These are phyloP conservation scores for Helicoverpa zea DNA, from an alignment of 1,140 invertebrate genomes.

Conservation along the genomic window DNA sequence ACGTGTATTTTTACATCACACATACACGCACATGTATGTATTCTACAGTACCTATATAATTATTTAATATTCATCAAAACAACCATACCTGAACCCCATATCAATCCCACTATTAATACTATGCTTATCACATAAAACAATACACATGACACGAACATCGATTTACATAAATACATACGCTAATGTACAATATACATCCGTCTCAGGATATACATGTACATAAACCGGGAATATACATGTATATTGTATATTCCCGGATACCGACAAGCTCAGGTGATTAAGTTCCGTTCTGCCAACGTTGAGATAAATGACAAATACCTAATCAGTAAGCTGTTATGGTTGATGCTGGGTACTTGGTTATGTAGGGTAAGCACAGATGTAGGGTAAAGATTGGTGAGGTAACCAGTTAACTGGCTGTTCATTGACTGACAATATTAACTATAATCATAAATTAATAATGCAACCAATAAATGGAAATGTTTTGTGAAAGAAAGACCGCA, in stretches of 20 bases:
- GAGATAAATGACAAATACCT: slow-evolving; percentile 38
- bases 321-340: slow-evolving; percentile 8
- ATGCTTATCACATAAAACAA: background rate
- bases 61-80: no score
- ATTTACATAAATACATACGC: slow-evolving; percentile 28
- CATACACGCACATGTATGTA: no score
- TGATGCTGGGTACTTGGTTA: background rate
- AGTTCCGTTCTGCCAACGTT: slow-evolving; percentile 32
- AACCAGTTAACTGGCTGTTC: background rate
- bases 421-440: no score
- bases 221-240: background rate
- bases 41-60: no score
- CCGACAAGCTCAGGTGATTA: slow-evolving; percentile 42
- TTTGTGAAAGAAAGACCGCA: no score
- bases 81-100: background rate
- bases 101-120: background rate
- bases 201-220: background rate
- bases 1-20: no score
- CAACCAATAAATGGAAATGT: no score
- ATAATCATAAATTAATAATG: no score
- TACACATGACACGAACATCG: background rate
- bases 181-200: background rate
- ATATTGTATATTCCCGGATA: slow-evolving; percentile 22
- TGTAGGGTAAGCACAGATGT: background rate
- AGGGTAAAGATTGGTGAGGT: background rate